Percentiles rank a stretch among this genome's conserved stretches.
phyloP scores from a whole-genome alignment of 2,888 invertebrate genomes.

The Eristalis arbustorum region DNA sequence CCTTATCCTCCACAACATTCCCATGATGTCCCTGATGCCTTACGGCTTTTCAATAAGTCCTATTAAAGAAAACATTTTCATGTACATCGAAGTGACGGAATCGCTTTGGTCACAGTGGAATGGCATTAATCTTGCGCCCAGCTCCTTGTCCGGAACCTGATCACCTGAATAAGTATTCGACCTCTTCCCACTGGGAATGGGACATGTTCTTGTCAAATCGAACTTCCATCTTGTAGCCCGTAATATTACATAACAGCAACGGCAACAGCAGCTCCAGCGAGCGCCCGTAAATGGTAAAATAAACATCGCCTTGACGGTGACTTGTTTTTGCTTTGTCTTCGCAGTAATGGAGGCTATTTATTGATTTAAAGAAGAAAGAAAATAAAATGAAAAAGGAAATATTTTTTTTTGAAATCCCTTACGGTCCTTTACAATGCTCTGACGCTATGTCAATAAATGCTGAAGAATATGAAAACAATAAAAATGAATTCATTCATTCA shows the following conservation, averaged over 20 bases:
- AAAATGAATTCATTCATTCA: slow-evolving; percentile 2
- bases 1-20: too few species aligned
- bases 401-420: slow-evolving; percentile 1
- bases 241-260: not conserved
- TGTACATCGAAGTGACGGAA: too few species aligned
- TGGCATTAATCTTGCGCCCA: not conserved
- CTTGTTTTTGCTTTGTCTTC: not conserved
- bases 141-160: not conserved
- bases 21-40: too few species aligned
- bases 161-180: not conserved
- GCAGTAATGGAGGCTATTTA: not conserved
- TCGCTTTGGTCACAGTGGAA: not conserved
- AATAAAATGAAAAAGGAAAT: not conserved
- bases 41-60: too few species aligned
- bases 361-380: not conserved
- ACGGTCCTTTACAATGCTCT: not conserved
- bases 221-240: not conserved
- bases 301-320: not conserved
- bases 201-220: not conserved
- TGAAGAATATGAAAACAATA: not conserved
- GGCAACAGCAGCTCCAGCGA: not conserved
- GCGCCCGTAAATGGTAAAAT: not conserved
- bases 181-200: not conserved
- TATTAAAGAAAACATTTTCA: too few species aligned
- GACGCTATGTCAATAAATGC: not conserved